Evolutionary conservation across 2,797 vertebrate species (phyloP).

Genomic region (Lates japonicus): DNA sequence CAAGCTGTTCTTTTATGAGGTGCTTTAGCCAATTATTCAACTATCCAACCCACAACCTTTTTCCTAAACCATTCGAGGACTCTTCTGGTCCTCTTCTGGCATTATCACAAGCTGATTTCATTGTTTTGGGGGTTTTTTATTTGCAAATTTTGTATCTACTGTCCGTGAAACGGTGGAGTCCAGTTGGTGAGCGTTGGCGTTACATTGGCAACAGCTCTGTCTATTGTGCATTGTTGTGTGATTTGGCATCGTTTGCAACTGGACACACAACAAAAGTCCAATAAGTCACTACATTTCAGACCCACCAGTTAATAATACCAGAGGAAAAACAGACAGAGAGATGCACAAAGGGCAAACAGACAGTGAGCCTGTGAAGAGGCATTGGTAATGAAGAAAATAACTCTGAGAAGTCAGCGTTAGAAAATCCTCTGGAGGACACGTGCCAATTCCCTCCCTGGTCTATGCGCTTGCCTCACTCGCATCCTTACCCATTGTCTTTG

Average conservation of each 20-base stretch:
- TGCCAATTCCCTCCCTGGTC: conserved; percentile 23
- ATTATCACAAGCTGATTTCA: not conserved
- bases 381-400: conserved; percentile 25
- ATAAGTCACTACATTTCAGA: conserved; percentile 51
- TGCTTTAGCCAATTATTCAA: conserved; percentile 44
- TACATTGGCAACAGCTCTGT: conserved; percentile 54
- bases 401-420: not conserved
- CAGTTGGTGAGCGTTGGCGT: conserved; percentile 78
- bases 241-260: conserved; percentile 54
- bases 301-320: conserved; percentile 26
- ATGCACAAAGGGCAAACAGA: conserved; percentile 35
- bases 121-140: not conserved
- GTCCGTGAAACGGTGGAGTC: conserved; percentile 47
- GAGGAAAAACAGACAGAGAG: conserved; percentile 23
- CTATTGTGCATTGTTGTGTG: conserved; percentile 55
- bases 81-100: conserved; percentile 43
- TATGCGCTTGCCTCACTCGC: not conserved
- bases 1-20: conserved; percentile 44
- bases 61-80: conserved; percentile 35
- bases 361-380: not conserved
- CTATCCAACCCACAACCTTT: conserved; percentile 35
- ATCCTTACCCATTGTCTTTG: conserved; percentile 25
- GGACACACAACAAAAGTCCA: conserved; percentile 39
- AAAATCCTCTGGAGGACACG: conserved; percentile 10
- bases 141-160: conserved; percentile 36